Percentiles rank a stretch among this genome's conserved stretches.
These are phyloP conservation scores for Caenorhabditis sulstoni DNA, from an alignment of 2,888 invertebrate species.

Conservation along the genomic window DNA sequence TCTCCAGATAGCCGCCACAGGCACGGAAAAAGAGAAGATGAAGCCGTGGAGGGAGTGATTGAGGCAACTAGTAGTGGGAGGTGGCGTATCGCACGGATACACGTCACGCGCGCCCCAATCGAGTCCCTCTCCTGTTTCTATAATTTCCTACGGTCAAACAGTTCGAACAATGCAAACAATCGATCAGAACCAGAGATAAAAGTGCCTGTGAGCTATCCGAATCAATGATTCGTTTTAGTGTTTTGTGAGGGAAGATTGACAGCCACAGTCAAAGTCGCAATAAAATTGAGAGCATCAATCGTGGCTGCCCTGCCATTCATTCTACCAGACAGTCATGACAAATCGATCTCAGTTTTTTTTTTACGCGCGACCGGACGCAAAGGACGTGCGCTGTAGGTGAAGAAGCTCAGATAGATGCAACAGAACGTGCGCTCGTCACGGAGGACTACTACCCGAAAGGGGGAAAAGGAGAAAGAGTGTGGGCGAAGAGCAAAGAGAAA, in stretches of 20 bases:
- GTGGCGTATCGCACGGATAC: slow-evolving; percentile 18
- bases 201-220: no score
- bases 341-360: background rate
- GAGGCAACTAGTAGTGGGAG: slow-evolving; percentile 41
- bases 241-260: no score
- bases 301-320: no score
- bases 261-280: no score
- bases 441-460: background rate
- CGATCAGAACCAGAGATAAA: no score
- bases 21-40: slow-evolving; percentile 16
- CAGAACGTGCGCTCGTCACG: no score
- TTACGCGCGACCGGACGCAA: background rate
- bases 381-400: no score
- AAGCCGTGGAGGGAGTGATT: slow-evolving; percentile 39
- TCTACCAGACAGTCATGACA: no score
- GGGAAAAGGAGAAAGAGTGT: background rate
- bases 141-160: slow-evolving; percentile 9
- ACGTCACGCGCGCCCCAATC: slow-evolving; percentile 28
- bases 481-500: background rate
- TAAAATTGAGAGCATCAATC: no score
- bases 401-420: no score
- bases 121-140: slow-evolving; percentile 2
- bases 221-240: no score
- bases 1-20: background rate
- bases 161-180: slow-evolving; percentile 5